phyloP scores from a whole-genome alignment of 2,797 vertebrate genomes.

The Manis crassicaudata region DNA sequence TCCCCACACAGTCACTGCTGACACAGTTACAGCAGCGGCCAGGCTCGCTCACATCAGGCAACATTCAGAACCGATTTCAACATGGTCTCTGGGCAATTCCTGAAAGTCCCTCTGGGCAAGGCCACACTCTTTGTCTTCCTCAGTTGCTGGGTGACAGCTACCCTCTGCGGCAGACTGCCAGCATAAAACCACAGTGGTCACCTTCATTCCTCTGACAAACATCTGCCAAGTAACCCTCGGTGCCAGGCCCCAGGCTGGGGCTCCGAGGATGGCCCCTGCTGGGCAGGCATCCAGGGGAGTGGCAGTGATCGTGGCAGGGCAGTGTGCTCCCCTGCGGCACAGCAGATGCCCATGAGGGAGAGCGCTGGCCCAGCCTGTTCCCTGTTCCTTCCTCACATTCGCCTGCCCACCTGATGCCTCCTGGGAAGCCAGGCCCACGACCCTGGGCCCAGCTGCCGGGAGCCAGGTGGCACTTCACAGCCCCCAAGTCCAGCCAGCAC shows the following conservation, averaged over 20 bases:
- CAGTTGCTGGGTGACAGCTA: background rate
- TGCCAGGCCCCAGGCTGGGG: background rate
- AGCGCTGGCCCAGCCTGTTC: background rate
- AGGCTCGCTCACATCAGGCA: background rate
- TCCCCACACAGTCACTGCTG: background rate
- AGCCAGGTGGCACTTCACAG: background rate
- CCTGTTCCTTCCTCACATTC: background rate
- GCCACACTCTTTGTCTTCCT: background rate
- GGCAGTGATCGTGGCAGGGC: no score
- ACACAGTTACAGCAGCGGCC: background rate
- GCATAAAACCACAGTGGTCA: rapidly evolving
- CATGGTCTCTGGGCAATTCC: background rate
- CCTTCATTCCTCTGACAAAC: background rate
- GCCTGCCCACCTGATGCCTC: background rate
- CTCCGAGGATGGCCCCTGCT: background rate
- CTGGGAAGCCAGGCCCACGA: background rate
- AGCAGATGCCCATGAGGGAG: no score
- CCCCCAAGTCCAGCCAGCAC: background rate
- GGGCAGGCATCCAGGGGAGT: background rate
- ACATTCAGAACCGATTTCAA: background rate
- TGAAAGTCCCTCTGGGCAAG: no score
- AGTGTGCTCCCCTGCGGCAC: no score
- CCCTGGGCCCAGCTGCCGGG: background rate
- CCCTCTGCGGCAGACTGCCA: background rate
- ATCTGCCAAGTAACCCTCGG: background rate